Conservation (phyloP, 2,797 vertebrate genomes). For the Poecilia picta region DNA sequence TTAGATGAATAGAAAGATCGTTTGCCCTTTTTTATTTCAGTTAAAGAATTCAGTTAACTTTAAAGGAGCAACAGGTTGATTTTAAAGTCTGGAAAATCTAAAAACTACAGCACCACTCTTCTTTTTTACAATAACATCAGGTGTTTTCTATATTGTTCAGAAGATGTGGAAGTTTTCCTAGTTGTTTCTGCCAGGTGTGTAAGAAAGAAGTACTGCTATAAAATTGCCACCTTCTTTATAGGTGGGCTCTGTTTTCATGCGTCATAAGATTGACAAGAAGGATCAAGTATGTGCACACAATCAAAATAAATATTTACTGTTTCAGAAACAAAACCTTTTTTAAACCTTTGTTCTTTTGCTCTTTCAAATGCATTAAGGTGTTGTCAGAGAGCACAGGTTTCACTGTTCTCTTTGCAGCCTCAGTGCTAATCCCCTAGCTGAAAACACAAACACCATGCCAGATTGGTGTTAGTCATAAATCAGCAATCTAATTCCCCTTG, state of each 20-base stretch:
- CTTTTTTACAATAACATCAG: not conserved
- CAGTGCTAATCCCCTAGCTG: not conserved
- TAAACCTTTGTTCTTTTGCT: not conserved
- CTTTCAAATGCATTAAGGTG: not conserved
- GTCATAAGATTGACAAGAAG: not conserved
- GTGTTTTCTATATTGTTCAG: not conserved
- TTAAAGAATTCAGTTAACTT: not conserved
- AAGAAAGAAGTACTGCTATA: not conserved
- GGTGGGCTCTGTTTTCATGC: not conserved
- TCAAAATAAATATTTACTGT: not conserved
- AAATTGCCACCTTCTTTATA: not conserved
- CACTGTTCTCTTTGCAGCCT: not conserved
- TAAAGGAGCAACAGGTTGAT: not conserved
- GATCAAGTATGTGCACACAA: not conserved
- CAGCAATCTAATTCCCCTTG: not conserved
- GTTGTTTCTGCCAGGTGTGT: too few species aligned
- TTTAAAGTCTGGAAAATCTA: not conserved
- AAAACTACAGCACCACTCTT: not conserved
- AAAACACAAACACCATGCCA: not conserved
- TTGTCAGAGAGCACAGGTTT: conserved; percentile 1
- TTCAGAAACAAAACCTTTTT: not conserved
- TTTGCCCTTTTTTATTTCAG: not conserved
- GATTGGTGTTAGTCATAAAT: not conserved
- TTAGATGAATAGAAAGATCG: not conserved
- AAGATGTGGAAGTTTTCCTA: not conserved